Percentiles rank a stretch among this genome's conserved stretches.
These are phyloP conservation scores for Spermophilus dauricus DNA, from an alignment of 2,113 vertebrate genomes.

Conservation along the genomic window DNA sequence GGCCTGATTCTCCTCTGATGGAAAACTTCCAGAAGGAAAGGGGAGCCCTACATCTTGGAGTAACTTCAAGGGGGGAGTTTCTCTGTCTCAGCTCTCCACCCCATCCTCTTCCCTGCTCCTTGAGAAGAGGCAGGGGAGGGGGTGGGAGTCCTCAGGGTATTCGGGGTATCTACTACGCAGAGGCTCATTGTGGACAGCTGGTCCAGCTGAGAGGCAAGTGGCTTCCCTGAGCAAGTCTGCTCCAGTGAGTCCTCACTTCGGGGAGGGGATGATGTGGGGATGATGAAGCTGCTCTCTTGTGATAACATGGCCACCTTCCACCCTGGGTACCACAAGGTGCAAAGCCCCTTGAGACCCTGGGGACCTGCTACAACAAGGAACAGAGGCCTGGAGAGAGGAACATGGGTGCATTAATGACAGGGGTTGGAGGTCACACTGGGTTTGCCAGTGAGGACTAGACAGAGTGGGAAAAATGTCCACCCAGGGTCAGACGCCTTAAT, in stretches of 20 bases:
- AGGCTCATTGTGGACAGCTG: not conserved
- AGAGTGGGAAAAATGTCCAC: not conserved
- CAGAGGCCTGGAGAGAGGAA: not conserved
- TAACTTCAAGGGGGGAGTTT: not conserved
- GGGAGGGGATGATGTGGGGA: not conserved
- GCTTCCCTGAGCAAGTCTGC: not conserved
- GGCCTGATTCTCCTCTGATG: not conserved
- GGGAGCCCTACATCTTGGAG: not conserved
- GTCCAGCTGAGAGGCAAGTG: not conserved
- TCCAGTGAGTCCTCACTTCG: not conserved
- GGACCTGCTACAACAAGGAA: not conserved
- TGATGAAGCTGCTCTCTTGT: not conserved
- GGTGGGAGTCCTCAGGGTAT: not conserved
- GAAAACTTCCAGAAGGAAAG: not conserved
- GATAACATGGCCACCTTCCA: not conserved
- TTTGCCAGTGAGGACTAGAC: fast-evolving
- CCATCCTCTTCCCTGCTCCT: not conserved
- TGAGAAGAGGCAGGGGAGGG: no score
- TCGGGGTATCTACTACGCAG: conserved; percentile 11
- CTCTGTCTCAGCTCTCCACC: not conserved
- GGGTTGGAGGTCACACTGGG: not conserved
- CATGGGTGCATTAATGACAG: no score
- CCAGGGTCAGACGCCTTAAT: fast-evolving
- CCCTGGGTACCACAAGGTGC: fast-evolving
- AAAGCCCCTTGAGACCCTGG: not conserved